Base-by-base conservation (phyloP, 1,140 invertebrate species). In the Anadara kagoshimensis region DNA sequence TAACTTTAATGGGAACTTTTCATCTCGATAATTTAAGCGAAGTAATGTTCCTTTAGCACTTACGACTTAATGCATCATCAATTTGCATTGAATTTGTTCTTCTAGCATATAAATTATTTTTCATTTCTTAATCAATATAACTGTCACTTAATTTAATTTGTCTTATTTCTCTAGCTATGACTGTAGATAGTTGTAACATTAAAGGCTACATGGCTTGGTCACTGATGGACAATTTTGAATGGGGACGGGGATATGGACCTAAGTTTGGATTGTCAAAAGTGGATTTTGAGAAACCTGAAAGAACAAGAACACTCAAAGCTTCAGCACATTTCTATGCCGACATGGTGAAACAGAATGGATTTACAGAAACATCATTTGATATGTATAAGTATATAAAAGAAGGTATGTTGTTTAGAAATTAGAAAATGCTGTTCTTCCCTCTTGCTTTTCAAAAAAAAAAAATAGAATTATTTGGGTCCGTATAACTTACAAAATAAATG, bases 161-260 rank as follows among this genome's bases (percentile, higher is more conserved):
- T n/a, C n/a, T n/a, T n/a, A n/a, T n/a, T n/a, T n/a, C n/a, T n/a
- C 41, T 64, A 83, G 82, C 82, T 0, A 72, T 78, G 2, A 69
- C 24, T 12, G 11, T 73, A 43, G 92, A 94, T 77, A 89, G 91
- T 0, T 93, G 92, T 45, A 91, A 93, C 29, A 91, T 95, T 0
- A 85, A 89, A 11, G 92, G 91, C 0, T 95, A 95, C 81, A 91
- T 92, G 0, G 88, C 92, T 53, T 95, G 94, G 94, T 93, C 92
- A 76, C 83, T 96, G 0, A 86, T 95, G 72, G 94, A 96, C 75
- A 95, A 94, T 85, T 95, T 95, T 83, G 94, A 96, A 88, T 95
- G 94, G 94, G 83, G 85, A 0, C 79, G 73, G 29, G 90, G 90
- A 4, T 90, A 88, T 74, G 81, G 69, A 5, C 88, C 92, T 72